Base-by-base conservation (phyloP, 2,888 invertebrate species). In the Pterostichus madidus region DNA sequence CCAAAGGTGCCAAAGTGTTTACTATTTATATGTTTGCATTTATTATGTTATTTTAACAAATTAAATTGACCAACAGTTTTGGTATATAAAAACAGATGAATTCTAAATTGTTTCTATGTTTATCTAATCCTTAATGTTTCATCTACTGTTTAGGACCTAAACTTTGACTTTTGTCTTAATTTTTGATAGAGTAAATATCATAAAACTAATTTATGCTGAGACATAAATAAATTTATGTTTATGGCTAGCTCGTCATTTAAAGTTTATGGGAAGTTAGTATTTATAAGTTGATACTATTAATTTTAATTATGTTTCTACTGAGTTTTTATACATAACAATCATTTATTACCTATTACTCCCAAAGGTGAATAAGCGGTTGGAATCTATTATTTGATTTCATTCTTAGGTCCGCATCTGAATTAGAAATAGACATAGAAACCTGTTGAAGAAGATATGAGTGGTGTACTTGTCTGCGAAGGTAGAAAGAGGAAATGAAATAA, bases 221-320 rank as follows among this genome's bases (percentile, higher is more conserved):
- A 39, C 15, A 71, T 71, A 44, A 71, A 71, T 71, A 71, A 71
- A 71, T 71, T 71, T 71, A 71, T 71, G 68, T 71, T 71, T 71
- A 71, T 44, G 44, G 17, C 68, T 15, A 39, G 8, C 68, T 71
- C 68, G 68, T 71, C 68, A 71, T 71, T 71, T 44, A 44, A 71
- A 24, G 39, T 71, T 71, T 71, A 71, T 71, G 68, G 64, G 35
- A 64, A 64, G 64, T 32, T 64, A 64, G 35, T 64, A 64, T 71
- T 44, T 44, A 39, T 71, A 44, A 71, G 44, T 71, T 71, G 68
- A 71, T 71, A 71, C 68, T 71, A 71, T 71, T 71, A 71, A 71
- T 71, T 71, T 71, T 71, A 71, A 71, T 71, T 39, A 71, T 71
- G 44, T 71, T 71, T 71, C 46, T 71, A 44, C 68, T 71, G 13